Conservation (phyloP, 2,797 vertebrate genomes). For the Pangasius larnaudii region DNA sequence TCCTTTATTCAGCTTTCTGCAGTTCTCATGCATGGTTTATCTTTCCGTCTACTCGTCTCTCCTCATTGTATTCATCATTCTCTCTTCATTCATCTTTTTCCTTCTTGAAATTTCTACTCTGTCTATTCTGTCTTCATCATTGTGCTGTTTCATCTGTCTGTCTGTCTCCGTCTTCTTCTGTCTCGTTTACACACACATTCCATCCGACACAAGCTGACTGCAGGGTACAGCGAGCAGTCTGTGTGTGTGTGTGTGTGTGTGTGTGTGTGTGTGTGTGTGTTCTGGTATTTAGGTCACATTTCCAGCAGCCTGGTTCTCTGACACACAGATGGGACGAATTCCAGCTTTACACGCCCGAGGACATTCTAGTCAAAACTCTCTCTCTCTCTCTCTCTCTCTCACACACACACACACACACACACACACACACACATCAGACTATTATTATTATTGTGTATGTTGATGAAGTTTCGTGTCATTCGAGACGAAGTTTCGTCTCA, state of each 20-base stretch:
- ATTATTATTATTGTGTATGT: not conserved
- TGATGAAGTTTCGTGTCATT: not conserved
- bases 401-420: not conserved
- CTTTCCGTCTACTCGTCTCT: not conserved
- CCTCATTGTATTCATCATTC: not conserved
- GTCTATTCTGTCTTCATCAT: constrained; percentile 1
- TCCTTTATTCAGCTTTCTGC: not conserved
- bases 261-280: constrained; percentile 38
- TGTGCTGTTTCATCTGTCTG: constrained; percentile 10
- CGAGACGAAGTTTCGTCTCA: too few relatives aligned
- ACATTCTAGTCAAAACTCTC: constrained; percentile 14
- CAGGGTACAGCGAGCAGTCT: not conserved
- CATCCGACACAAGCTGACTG: constrained; percentile 13
- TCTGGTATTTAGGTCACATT: constrained; percentile 62
- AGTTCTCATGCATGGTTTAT: not conserved
- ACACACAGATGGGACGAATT: constrained; percentile 39
- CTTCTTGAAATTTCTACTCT: not conserved
- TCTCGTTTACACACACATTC: constrained; percentile 25
- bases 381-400: constrained; percentile 25
- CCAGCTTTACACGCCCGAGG: constrained; percentile 24
- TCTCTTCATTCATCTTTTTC: not conserved
- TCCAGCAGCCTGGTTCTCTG: constrained; percentile 56
- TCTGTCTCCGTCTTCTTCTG: constrained; percentile 13
- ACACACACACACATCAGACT: not conserved
- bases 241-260: constrained; percentile 19